Conservation (phyloP, 1,140 invertebrate species). For the Caenorhabditis briggsae region DNA sequence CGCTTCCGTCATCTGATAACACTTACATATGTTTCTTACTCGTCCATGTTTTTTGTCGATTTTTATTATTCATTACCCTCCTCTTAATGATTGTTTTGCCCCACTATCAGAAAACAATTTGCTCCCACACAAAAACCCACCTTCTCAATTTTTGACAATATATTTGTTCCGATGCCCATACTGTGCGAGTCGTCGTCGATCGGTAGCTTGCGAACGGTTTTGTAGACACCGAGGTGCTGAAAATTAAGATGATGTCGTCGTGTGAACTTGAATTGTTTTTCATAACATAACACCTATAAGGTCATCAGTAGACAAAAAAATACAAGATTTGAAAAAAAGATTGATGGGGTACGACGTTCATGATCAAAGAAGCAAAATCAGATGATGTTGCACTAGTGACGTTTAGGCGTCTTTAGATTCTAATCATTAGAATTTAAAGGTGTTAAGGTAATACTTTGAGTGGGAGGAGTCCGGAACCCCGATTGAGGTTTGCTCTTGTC, state of each 20-base stretch:
- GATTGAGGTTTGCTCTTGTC: slow-evolving; percentile 47
- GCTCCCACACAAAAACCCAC: slow-evolving; percentile 17
- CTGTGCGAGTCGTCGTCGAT: slow-evolving; percentile 1
- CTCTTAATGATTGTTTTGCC: background rate
- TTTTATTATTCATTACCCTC: slow-evolving; percentile 46
- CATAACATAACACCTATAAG: too few species aligned
- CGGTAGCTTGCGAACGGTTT: slow-evolving; percentile 11
- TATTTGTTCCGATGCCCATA: slow-evolving; percentile 20
- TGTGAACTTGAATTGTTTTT: too few species aligned
- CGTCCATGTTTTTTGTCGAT: slow-evolving; percentile 2
- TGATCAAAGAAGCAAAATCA: slow-evolving; percentile 14
- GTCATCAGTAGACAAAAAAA: background rate
- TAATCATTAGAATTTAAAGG: slow-evolving; percentile 40
- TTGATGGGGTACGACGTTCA: slow-evolving; percentile 16
- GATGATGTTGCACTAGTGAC: slow-evolving; percentile 24
- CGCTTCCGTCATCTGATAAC: slow-evolving; percentile 16
- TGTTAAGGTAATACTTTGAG: background rate
- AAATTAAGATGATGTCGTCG: background rate
- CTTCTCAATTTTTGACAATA: slow-evolving; percentile 40
- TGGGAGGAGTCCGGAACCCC: slow-evolving; percentile 18
- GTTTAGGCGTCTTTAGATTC: slow-evolving; percentile 27
- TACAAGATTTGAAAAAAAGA: background rate
- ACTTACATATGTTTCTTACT: background rate
- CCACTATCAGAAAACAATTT: too few species aligned
- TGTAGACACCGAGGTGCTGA: slow-evolving; percentile 44